Percentiles rank a stretch among this genome's conserved stretches.
phyloP scores from a whole-genome alignment of 2,797 vertebrate genomes.

The Botia almorhae region DNA sequence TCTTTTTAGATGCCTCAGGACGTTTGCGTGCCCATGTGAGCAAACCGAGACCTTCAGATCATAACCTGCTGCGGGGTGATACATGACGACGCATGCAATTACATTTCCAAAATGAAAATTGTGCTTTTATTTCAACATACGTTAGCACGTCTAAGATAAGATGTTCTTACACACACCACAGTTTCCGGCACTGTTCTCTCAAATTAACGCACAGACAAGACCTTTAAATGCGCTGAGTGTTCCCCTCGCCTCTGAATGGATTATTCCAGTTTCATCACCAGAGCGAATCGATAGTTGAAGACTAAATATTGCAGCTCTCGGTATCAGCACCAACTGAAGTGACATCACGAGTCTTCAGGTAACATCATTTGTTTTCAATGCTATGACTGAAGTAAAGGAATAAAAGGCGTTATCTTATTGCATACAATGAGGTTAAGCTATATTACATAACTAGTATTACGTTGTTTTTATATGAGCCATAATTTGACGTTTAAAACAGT shows the following conservation, averaged over 20 bases:
- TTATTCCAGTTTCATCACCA: conserved; percentile 79
- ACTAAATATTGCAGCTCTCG: conserved; percentile 86
- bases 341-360: conserved; percentile 87
- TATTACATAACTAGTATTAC: conserved; percentile 36
- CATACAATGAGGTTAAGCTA: neutral
- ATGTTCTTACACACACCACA: accelerated
- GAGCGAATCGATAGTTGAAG: conserved; percentile 85
- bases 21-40: conserved; percentile 75
- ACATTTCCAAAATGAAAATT: neutral
- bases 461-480: conserved; percentile 5
- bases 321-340: conserved; percentile 84
- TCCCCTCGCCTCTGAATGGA: conserved; percentile 58
- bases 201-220: neutral
- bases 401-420: conserved; percentile 30
- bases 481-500: neutral
- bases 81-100: neutral
- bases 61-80: conserved; percentile 51
- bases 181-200: neutral
- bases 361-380: conserved; percentile 47
- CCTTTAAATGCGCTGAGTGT: neutral
- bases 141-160: neutral
- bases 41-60: conserved; percentile 53
- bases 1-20: conserved; percentile 72
- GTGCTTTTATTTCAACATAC: neutral
- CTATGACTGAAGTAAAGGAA: conserved; percentile 7